Evolutionary conservation across 2,113 vertebrate genomes (phyloP), one percentile per base, ranked within the genome.

Genomic region (Spermophilus dauricus): DNA sequence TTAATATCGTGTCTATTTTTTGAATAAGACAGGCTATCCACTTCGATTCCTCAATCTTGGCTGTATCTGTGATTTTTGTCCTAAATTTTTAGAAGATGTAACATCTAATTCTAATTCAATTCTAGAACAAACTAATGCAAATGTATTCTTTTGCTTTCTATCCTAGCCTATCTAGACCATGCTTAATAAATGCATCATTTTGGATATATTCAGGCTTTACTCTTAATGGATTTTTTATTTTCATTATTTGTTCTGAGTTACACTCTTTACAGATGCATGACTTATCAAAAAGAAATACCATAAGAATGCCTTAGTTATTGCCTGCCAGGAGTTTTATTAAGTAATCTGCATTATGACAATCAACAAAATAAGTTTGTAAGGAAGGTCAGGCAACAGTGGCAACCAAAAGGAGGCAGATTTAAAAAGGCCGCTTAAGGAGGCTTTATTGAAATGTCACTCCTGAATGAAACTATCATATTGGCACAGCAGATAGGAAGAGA

Each of bases 151-250:
- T 86, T 80, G 20, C 20, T 88, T 88, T 93, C 24, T 45, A 53
- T 89, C 22, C 72, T 63, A 88, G 32, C 6, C 24, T 22, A 86
- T 63, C 65, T 73, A 77, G 34, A 42, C 4, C 4, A 17, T 34
- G 58, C 26, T 94, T 95, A 94, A 93, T 87, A 75, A 90, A 77
- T 58, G 76, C 20, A 90, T 95, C 56, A n/a, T 82, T 86, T 85
- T 91, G 91, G 16, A 96, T 93, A 95, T 97, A 95, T 87, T 97
- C 96, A 76, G 9, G 28, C 16, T 96, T 93, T 24, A 67, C 39
- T 82, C 92, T 89, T 72, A 95, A 93, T 92, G 70, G 76, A 88
- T 95, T 86, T n/a, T 70, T 86, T 65, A 37, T 91, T 77, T 69
- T 65, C 13, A 34, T 77, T 76, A 39, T 86, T 85, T 83, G 8